Evolutionary conservation across 2,113 vertebrate species (phyloP).

Genomic region (Struthidea cinerea): DNA sequence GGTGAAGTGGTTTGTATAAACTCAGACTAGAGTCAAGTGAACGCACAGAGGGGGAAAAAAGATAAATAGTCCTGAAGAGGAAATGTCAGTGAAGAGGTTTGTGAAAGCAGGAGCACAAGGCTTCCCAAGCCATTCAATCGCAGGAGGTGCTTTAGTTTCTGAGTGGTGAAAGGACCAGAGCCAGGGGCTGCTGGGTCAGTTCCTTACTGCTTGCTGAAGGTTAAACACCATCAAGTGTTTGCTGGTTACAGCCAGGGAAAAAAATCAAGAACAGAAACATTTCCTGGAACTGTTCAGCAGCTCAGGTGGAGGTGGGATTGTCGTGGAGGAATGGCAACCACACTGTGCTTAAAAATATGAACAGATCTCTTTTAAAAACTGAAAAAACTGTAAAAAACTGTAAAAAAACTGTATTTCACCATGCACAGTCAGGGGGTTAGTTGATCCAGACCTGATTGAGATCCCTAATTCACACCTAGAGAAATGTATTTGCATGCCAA

Average conservation of each 20-base stretch:
- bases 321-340: background rate
- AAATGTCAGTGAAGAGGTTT: background rate
- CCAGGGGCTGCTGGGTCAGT: background rate
- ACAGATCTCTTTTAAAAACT: background rate
- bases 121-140: background rate
- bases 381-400: too few relatives aligned
- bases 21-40: background rate
- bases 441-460: background rate
- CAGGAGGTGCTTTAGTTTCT: background rate
- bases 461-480: background rate
- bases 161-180: background rate
- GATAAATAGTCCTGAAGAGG: conserved; percentile 11
- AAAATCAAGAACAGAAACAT: background rate
- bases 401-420: background rate
- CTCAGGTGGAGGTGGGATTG: background rate
- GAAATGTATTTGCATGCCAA: background rate
- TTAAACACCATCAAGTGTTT: background rate
- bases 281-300: background rate
- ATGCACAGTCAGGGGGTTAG: background rate
- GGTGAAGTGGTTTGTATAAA: conserved; percentile 9
- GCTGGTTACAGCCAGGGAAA: background rate
- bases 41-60: background rate
- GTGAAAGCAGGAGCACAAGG: background rate
- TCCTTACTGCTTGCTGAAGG: background rate
- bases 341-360: background rate